phyloP scores from a whole-genome alignment of 2,797 vertebrate genomes.

The Octomys mimax region DNA sequence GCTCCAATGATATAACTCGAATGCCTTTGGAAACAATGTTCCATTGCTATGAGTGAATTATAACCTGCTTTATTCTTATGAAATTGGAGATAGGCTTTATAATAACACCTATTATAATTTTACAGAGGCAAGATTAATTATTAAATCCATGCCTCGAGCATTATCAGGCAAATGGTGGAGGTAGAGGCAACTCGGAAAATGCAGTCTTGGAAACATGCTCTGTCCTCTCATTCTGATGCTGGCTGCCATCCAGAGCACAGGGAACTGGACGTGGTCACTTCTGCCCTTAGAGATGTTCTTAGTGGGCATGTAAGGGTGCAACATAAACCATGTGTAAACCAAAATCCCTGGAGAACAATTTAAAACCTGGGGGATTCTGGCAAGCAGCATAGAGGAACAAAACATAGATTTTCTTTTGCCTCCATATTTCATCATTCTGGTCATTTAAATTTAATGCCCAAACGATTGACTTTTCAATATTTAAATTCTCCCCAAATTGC shows the following conservation, averaged over 20 bases:
- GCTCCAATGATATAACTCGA: not conserved
- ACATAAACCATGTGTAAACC: not conserved
- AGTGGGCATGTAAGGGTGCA: not conserved
- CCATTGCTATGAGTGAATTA: not conserved
- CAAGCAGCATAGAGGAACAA: not conserved
- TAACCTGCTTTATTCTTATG: not conserved
- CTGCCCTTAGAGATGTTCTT: not conserved
- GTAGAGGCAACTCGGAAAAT: no score
- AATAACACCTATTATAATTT: not conserved
- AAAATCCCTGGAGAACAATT: not conserved
- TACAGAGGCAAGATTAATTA: not conserved
- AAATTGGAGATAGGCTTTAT: not conserved
- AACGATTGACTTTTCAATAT: slow-evolving; percentile 77
- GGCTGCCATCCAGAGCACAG: fast-evolving
- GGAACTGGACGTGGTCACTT: fast-evolving
- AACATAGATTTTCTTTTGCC: slow-evolving; percentile 73
- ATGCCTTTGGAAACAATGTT: not conserved
- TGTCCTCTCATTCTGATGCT: fast-evolving
- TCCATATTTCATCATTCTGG: slow-evolving; percentile 61
- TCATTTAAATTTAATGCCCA: slow-evolving; percentile 74
- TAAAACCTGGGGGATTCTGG: not conserved
- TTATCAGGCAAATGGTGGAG: not conserved
- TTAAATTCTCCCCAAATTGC: slow-evolving; percentile 72
- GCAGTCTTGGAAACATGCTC: fast-evolving
- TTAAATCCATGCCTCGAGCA: not conserved